Conservation (phyloP, 1,140 invertebrate genomes). For the Stegodyphus mimosarum region DNA sequence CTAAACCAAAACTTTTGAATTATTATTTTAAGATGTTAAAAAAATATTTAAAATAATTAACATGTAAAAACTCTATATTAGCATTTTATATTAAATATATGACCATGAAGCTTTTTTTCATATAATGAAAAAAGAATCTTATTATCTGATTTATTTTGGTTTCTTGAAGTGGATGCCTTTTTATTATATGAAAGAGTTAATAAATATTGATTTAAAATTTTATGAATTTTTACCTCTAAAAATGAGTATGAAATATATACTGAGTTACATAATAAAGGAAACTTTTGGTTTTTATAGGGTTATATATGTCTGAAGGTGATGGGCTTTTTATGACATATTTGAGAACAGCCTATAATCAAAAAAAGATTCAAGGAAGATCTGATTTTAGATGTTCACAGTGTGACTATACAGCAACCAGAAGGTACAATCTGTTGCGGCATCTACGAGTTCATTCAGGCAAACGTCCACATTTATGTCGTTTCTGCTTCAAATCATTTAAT, state of each 20-base stretch:
- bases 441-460: neutral
- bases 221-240: neutral
- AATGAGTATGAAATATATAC: neutral
- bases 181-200: neutral
- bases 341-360: neutral
- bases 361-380: neutral
- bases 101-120: neutral
- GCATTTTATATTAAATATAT: neutral
- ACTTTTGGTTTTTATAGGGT: neutral
- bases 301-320: neutral
- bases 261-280: neutral
- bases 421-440: neutral
- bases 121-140: neutral
- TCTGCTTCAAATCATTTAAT: conserved; percentile 12
- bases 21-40: too few relatives aligned
- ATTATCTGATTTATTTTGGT: neutral
- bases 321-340: neutral
- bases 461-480: neutral
- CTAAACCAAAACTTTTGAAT: too few relatives aligned
- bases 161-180: neutral
- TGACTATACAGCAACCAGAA: neutral
- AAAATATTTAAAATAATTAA: too few relatives aligned
- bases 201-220: neutral
- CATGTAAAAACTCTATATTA: too few relatives aligned
- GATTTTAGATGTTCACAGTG: neutral